phyloP scores from a whole-genome alignment of 1,140 invertebrate species.

The Drosophila bocki region DNA sequence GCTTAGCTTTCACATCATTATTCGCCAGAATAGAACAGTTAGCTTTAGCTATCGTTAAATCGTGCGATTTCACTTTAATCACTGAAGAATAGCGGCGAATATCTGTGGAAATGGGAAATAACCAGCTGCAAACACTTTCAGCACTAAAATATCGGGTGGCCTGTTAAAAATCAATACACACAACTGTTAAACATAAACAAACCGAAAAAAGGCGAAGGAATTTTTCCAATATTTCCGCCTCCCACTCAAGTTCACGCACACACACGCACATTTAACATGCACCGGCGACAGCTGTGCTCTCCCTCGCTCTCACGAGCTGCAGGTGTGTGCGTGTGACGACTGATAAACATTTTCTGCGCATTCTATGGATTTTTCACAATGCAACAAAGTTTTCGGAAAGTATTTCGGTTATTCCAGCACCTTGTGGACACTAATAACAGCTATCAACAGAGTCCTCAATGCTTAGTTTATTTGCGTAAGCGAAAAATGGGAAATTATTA shows the following conservation, averaged over 20 bases:
- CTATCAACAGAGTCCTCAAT: neutral
- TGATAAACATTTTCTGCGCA: slow-evolving; percentile 46
- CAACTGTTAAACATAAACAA: slow-evolving; percentile 58
- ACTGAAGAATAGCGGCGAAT: neutral
- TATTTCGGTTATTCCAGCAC: neutral
- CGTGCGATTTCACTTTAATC: slow-evolving; percentile 18
- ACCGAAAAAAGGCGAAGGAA: slow-evolving; percentile 31
- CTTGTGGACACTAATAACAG: neutral
- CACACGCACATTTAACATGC: slow-evolving; percentile 16
- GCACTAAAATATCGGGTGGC: slow-evolving; percentile 17
- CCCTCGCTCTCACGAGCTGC: slow-evolving; percentile 5
- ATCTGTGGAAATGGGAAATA: neutral
- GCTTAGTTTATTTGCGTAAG: neutral
- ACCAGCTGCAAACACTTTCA: slow-evolving; percentile 3
- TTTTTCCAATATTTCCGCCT: slow-evolving; percentile 59
- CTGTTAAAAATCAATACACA: slow-evolving; percentile 57
- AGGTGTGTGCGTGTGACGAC: slow-evolving; percentile 17
- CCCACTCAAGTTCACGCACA: slow-evolving; percentile 61
- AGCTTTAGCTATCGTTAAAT: neutral
- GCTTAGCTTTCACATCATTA: slow-evolving; percentile 16
- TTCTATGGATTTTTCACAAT: slow-evolving; percentile 52
- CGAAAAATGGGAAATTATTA: no score
- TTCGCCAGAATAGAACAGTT: slow-evolving; percentile 8
- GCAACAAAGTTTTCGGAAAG: slow-evolving; percentile 4
- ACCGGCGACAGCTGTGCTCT: slow-evolving; percentile 40